Evolutionary conservation across 1,140 invertebrate genomes (phyloP).

Genomic region (Amphibalanus amphitrite): DNA sequence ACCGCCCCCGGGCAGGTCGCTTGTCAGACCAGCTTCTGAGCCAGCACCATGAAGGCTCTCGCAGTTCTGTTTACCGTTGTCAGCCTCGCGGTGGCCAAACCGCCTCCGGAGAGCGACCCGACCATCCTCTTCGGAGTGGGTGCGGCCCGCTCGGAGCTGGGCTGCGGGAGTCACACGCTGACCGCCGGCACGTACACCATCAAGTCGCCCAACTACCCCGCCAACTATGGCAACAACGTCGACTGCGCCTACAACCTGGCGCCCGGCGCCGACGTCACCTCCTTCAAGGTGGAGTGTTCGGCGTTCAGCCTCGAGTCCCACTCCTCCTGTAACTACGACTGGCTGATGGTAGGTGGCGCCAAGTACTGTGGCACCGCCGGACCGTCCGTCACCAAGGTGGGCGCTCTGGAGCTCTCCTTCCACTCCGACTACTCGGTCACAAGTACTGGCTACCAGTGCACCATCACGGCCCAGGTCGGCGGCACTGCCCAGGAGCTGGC

Average conservation of each 20-base stretch:
- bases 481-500: not conserved
- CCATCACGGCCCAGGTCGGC: not conserved
- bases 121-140: too few species aligned
- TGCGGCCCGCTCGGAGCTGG: not conserved
- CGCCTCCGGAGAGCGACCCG: not conserved
- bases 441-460: not conserved
- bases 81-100: too few species aligned
- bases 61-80: not conserved
- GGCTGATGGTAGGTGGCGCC: not conserved
- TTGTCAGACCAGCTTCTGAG: not conserved
- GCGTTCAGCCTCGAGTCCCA: not conserved
- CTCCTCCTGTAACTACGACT: not conserved
- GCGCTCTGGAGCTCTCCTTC: not conserved
- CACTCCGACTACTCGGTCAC: not conserved
- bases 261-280: not conserved
- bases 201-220: not conserved
- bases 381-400: not conserved
- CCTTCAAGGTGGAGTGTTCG: not conserved
- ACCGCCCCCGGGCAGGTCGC: too few species aligned
- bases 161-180: not conserved
- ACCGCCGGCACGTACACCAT: not conserved
- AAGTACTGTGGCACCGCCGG: not conserved
- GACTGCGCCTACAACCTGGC: not conserved
- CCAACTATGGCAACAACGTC: not conserved
- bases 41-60: too few species aligned